These are phyloP conservation scores for Crenichthys baileyi DNA, from an alignment of 2,797 vertebrate species.

Conservation along the genomic window DNA sequence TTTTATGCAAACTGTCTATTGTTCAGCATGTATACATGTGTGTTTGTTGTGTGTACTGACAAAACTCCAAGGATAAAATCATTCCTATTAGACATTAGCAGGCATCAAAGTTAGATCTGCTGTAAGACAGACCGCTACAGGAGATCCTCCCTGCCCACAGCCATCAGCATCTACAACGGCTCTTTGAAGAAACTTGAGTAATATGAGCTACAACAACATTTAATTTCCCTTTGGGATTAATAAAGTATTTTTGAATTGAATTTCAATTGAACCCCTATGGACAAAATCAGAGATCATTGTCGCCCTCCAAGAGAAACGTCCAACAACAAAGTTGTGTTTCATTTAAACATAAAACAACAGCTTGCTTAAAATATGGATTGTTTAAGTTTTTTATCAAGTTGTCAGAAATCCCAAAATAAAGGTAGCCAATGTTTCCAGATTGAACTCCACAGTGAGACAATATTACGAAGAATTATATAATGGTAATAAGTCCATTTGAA, in stretches of 20 bases:
- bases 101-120: constrained; percentile 26
- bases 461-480: not conserved
- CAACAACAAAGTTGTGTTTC: not conserved
- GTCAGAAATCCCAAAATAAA: not conserved
- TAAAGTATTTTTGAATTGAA: too few relatives aligned
- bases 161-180: too few relatives aligned
- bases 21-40: constrained; percentile 19
- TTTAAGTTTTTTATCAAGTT: not conserved
- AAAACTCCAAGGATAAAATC: constrained; percentile 27
- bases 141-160: too few relatives aligned
- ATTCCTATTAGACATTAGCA: constrained; percentile 58
- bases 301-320: not conserved
- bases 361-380: not conserved
- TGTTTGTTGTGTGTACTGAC: constrained; percentile 15
- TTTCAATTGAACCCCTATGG: constrained; percentile 28
- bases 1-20: not conserved
- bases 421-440: not conserved
- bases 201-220: too few relatives aligned
- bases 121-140: too few relatives aligned
- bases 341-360: not conserved
- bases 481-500: not conserved
- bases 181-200: too few relatives aligned
- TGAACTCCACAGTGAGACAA: not conserved
- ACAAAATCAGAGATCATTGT: constrained; percentile 30
- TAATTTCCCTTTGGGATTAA: too few relatives aligned